A percentile compares a stretch with the other conserved stretches of the same genome.
These are phyloP conservation scores for Oithona nana DNA, from an alignment of 2,888 invertebrate genomes.

Conservation along the genomic window DNA sequence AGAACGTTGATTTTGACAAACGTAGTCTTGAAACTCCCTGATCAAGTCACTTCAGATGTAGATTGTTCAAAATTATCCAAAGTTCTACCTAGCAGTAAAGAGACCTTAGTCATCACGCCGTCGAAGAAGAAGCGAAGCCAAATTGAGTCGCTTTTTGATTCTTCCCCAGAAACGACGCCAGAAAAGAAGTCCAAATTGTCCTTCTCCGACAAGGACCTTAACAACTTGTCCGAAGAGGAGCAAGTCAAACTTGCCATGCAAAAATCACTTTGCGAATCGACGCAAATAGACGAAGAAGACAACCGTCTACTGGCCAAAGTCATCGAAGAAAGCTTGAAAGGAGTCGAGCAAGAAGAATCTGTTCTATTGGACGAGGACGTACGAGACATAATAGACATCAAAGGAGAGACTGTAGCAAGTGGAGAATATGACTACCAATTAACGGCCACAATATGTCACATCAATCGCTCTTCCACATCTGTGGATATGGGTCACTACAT, in stretches of 20 bases:
- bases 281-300: no score
- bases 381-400: not conserved
- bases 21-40: not conserved
- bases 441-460: not conserved
- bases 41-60: not conserved
- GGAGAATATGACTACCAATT: not conserved
- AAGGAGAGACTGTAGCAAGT: not conserved
- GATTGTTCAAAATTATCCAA: not conserved
- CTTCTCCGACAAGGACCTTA: not conserved
- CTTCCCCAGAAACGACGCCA: no score
- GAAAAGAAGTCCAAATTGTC: not conserved
- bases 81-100: no score
- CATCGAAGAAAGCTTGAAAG: not conserved
- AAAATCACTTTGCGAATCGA: no score
- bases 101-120: not conserved
- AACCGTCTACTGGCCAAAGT: no score
- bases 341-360: not conserved
- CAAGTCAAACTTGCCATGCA: not conserved
- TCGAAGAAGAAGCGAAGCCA: not conserved
- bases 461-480: not conserved
- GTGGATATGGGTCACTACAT: not conserved
- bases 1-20: not conserved
- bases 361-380: not conserved
- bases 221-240: not conserved
- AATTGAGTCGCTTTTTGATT: no score